Evolutionary conservation across 1,140 invertebrate genomes (phyloP).

Genomic region (Cyclina sinensis): DNA sequence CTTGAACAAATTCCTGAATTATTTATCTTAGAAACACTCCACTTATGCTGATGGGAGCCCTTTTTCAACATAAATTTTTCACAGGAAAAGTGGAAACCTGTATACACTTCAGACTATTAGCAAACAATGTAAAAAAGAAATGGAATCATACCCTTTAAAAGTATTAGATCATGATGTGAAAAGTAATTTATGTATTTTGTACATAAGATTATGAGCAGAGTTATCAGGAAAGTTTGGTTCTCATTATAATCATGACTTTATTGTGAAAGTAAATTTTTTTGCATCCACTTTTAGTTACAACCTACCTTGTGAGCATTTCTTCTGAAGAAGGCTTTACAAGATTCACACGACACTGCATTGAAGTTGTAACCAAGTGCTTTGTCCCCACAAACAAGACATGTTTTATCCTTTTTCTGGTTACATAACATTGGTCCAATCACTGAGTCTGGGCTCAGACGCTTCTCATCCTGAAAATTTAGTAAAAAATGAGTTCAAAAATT

Average conservation of each 20-base stretch:
- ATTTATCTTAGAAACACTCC: no score
- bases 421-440: slow-evolving; percentile 36
- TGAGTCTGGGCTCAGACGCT: slow-evolving; percentile 57
- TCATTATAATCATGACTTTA: neutral
- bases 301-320: slow-evolving; percentile 91
- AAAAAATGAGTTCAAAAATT: no score
- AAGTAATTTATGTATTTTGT: no score
- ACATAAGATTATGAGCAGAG: neutral
- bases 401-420: slow-evolving; percentile 85
- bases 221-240: neutral
- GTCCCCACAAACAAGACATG: slow-evolving; percentile 93
- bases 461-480: slow-evolving; percentile 52
- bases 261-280: neutral
- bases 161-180: no score
- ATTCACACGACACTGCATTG: slow-evolving; percentile 98
- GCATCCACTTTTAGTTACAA: neutral
- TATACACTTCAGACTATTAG: no score
- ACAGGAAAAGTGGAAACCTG: no score
- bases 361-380: slow-evolving; percentile 98
- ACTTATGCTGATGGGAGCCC: no score
- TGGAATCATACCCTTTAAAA: no score
- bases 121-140: no score
- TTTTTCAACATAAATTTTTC: no score
- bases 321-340: slow-evolving; percentile 98
- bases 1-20: no score